These are phyloP conservation scores for Brachyrhaphis roseni DNA, from an alignment of 2,797 vertebrate genomes.

Conservation along the genomic window DNA sequence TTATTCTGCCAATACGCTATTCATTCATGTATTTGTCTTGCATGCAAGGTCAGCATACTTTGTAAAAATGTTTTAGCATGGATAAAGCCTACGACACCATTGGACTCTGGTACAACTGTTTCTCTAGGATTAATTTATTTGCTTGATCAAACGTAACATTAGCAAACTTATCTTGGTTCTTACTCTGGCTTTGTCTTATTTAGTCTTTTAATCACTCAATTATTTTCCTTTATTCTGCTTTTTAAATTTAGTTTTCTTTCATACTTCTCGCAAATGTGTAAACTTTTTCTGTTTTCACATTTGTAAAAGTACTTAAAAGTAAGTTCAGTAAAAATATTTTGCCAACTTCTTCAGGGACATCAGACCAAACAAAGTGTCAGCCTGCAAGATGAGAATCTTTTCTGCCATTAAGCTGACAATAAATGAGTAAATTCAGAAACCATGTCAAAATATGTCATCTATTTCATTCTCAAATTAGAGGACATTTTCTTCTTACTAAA, in stretches of 20 bases:
- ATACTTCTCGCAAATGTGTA: conserved; percentile 37
- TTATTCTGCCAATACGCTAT: neutral
- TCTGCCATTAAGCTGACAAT: conserved; percentile 12
- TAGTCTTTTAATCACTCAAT: conserved; percentile 52
- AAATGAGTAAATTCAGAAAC: conserved; percentile 42
- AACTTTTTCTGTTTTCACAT: conserved; percentile 21
- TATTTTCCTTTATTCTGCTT: conserved; percentile 35
- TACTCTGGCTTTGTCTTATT: conserved; percentile 32
- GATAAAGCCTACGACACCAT: conserved; percentile 27
- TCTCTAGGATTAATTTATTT: conserved; percentile 25
- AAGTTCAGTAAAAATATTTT: neutral
- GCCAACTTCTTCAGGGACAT: neutral
- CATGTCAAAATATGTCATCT: conserved; percentile 36
- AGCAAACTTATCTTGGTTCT: conserved; percentile 52
- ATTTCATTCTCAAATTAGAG: conserved; percentile 53
- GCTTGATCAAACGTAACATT: conserved; percentile 37
- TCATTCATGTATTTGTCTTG: neutral
- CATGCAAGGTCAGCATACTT: conserved; percentile 37
- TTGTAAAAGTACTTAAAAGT: conserved; percentile 14
- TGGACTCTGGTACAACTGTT: neutral
- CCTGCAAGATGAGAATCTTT: conserved; percentile 3
- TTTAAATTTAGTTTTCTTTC: conserved; percentile 41
- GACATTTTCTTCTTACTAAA: neutral
- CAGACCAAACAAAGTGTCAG: conserved; percentile 1
- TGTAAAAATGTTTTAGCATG: conserved; percentile 33